phyloP scores from a whole-genome alignment of 2,888 invertebrate genomes.

The Panopea generosa region DNA sequence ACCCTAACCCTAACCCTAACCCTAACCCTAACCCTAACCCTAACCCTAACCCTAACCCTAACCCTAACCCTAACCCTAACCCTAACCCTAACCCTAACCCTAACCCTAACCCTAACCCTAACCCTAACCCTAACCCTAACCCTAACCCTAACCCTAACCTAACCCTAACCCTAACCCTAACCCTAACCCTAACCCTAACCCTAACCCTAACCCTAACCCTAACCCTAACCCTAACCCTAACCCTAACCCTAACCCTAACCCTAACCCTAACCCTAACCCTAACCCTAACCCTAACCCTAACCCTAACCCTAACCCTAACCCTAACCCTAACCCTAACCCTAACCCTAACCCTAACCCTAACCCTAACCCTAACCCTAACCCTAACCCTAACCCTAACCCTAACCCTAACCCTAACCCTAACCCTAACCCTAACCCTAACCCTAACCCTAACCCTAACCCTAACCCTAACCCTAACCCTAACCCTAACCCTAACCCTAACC shows the following conservation, averaged over 20 bases:
- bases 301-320: constrained; percentile 45
- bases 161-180: constrained; percentile 49
- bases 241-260: constrained; percentile 61
- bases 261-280: constrained; percentile 45
- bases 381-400: constrained; percentile 58
- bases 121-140: constrained; percentile 67
- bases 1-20: constrained; percentile 54
- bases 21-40: too few species aligned
- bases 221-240: constrained; percentile 67
- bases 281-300: constrained; percentile 19
- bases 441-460: constrained; percentile 49
- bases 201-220: constrained; percentile 63
- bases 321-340: constrained; percentile 57
- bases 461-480: constrained; percentile 59
- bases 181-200: constrained; percentile 54
- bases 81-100: constrained; percentile 29
- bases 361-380: constrained; percentile 54
- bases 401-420: constrained; percentile 51
- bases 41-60: constrained; percentile 34
- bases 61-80: constrained; percentile 28
- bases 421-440: constrained; percentile 51
- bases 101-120: constrained; percentile 40
- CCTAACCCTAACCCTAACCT: constrained; percentile 49
- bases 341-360: constrained; percentile 63
- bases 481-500: constrained; percentile 65